A percentile compares a stretch with the other conserved stretches of the same genome.
These are phyloP conservation scores for Campoplex nolae DNA, from an alignment of 2,888 invertebrate genomes.

Conservation along the genomic window DNA sequence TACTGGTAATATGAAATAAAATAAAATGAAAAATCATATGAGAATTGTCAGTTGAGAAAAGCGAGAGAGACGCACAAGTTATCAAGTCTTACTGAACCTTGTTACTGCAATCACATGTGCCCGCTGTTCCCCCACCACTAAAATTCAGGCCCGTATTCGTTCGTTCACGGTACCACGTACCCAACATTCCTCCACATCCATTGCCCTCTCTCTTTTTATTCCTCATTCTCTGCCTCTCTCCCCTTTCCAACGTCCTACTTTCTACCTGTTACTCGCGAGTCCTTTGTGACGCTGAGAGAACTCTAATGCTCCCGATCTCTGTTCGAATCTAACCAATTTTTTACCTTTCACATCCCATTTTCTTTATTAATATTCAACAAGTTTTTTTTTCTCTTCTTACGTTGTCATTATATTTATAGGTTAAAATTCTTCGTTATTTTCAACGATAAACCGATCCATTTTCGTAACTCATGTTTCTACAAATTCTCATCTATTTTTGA, in stretches of 20 bases:
- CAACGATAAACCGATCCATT: neutral
- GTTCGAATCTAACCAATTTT: neutral
- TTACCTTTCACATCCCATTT: neutral
- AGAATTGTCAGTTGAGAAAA: slow-evolving; percentile 34
- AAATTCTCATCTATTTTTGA: slow-evolving; percentile 46
- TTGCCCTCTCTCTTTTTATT: slow-evolving; percentile 9
- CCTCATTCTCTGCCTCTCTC: neutral
- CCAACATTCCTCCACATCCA: slow-evolving; percentile 49
- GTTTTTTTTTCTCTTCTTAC: neutral
- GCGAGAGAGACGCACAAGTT: slow-evolving; percentile 62
- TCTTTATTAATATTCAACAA: neutral
- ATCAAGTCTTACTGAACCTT: slow-evolving; percentile 69
- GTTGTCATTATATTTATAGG: neutral
- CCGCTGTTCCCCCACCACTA: slow-evolving; percentile 53
- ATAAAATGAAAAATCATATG: slow-evolving; percentile 8
- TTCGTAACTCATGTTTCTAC: neutral
- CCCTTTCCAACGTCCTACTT: slow-evolving; percentile 44
- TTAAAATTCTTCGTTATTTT: slow-evolving; percentile 16
- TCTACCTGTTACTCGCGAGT: slow-evolving; percentile 36
- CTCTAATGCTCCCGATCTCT: neutral
- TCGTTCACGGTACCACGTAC: slow-evolving; percentile 13
- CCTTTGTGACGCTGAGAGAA: slow-evolving; percentile 26
- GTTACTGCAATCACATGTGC: slow-evolving; percentile 71
- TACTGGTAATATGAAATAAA: neutral
- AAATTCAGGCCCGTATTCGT: slow-evolving; percentile 56